Base-by-base conservation (phyloP, 1,140 invertebrate genomes). In the Cyclargus thomasi region DNA sequence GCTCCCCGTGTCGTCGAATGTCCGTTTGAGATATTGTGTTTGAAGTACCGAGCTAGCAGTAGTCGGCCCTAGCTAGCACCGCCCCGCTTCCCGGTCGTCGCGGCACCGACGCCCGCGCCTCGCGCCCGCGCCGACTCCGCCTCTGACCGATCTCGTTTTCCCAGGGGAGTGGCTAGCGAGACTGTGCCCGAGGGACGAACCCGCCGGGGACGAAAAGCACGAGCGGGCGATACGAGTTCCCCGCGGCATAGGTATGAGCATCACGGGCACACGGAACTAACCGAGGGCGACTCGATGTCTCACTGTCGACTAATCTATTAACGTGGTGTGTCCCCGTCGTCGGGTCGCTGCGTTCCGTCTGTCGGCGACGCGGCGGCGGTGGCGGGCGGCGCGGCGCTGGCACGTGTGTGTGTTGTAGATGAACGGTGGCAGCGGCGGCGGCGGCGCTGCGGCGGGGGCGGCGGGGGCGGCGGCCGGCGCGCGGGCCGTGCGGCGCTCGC, bases 341-440 rank as follows among this genome's bases (percentile, higher is more conserved):
- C 70, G 74, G 73, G 73, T 65, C 67, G 65, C 66, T 65, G 73
- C 67, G 35, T 17, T 57, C 6, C 17, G 17, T 18, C 18, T 10
- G 55, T 21, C 20, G 74, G 75, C n/a, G 73, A 73, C 67, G 53
- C 73, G 39, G 69, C 18, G 62, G 67, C 67, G 57, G 81, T 59
- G 17, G 67, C 68, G 67, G 70, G 65, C 53, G 5, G 63, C 20
- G 65, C 53, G 16, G 63, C 20, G 36, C 23, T 16, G 63, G 63
- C 36, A 21, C 39, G 63, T 67, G 72, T 75, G 75, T 82, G 79
- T 85, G 82, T 85, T 85, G 79, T 94, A 96, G 95, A 95, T 95
- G 92, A 95, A 96, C 92, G 95, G 94, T 90, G 93, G 94, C 90
- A 78, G 77, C 91, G 74, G 72, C 62, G 72, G 68, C 89, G 72